Evolutionary conservation across 2,797 vertebrate genomes (phyloP), one percentile per base, ranked within the genome.

Genomic region (Argentina silus): DNA sequence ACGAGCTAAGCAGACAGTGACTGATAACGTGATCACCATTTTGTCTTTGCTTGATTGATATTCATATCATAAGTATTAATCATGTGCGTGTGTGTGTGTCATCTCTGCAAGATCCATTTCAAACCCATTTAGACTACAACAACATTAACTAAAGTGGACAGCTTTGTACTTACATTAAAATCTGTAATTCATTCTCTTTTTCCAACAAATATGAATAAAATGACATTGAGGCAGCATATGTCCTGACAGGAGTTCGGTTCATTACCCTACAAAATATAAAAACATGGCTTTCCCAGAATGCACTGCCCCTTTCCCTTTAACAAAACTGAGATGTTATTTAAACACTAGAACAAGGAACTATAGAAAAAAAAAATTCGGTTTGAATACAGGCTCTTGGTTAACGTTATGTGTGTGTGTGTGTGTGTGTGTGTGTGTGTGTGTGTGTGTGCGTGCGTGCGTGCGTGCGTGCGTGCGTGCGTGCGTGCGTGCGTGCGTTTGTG

Each of bases 141-240:
- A 7, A 17, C 53, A 45, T 83, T 84, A 84, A 88, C 27, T 84
- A 83, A 81, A 79, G 87, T 77, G 80, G 85, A 90, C 86, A 19
- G 11, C 85, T 74, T 67, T 84, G 86, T 87, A 89, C 88, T 80
- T 92, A 89, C 88, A 90, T 91, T 91, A 81, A 88, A 90, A 87
- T 81, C 83, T 77, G 78, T 90, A 79, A 76, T 64, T 89, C 85
- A 85, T 80, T 86, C 79, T 84, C 60, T 80, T 15, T 81, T 76
- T n/a, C 76, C 43, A 72, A 90, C 80, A 88, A 81, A 80, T 80
- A 78, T 81, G 72, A 72, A 85, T 61, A 89, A 51, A 88, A 81
- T 78, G 78, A 87, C 70, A 42, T 82, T 12, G 76, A 86, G 83
- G 74, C 76, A 78, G 81, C 48, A 23, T 67, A 55, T 66, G 70